Evolutionary conservation across 2,113 vertebrate species (phyloP), one percentile per base, ranked within the genome.

Genomic region (Cyprinus carpio): DNA sequence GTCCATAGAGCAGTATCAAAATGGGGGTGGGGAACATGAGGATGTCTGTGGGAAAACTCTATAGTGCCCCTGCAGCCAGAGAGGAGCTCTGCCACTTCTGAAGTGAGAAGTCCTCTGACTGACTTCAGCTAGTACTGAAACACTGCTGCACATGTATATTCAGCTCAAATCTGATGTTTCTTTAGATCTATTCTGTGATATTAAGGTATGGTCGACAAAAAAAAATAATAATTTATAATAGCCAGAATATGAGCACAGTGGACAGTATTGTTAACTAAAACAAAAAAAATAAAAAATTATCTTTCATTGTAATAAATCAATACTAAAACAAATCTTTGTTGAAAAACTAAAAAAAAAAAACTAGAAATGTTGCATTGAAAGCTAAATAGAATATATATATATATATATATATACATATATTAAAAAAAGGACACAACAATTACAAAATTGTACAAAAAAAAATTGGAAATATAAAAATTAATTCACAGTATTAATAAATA

Each of bases 1-100:
- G 92, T 91, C 89, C 91, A 93, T 91, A 93, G 90, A 92, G 79
- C 88, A 79, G 81, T 64, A 86, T 11, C 60, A 84, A 43, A 46
- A 31, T 71, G 81, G 85, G 84, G 81, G 84, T 83, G 64, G 82
- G 81, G 72, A 29, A 58, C 20, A 18, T 1, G 54, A 69, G 75
- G 72, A 37, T 43, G 54, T 43, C 34, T 85, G 29, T 58, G 78
- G 69, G 46, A 40, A 56, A 60, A 65, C 75, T 86, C 75, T 86
- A 23, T 86, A 84, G 75, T 81, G 87, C 84, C 87, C 84, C 87
- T 86, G 82, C 71, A 81, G 76, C 49, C 23, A 29, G 67, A 82
- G 51, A 78, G 4, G 25, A 46, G 83, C 76, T 62, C 34, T 79
- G 56, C 31, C 46, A 82, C 20, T 43, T 71, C 3, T 20, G 43